phyloP scores from a whole-genome alignment of 2,113 vertebrate species.

The Microtus richardsoni region DNA sequence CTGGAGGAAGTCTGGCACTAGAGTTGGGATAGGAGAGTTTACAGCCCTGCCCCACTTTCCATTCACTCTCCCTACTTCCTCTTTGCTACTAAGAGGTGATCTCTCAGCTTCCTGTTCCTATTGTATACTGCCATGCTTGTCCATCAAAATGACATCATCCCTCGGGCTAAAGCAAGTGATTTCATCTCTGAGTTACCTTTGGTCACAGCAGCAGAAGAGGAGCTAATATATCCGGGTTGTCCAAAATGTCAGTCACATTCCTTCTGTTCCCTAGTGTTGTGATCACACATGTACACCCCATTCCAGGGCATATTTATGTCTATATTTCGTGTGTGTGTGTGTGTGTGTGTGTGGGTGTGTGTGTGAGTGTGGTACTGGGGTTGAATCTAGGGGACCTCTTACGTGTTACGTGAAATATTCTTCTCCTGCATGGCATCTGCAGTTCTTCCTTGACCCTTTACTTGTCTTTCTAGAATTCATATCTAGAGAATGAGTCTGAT shows the following conservation, averaged over 20 bases:
- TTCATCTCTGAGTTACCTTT: not conserved
- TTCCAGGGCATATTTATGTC: not conserved
- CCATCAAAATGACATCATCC: not conserved
- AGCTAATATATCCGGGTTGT: not conserved
- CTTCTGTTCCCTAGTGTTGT: not conserved
- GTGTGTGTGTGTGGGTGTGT: too few relatives aligned
- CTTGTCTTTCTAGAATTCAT: not conserved
- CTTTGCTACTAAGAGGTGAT: not conserved
- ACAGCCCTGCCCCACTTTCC: not conserved
- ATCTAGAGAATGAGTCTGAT: not conserved
- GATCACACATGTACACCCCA: not conserved
- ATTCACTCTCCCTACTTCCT: not conserved
- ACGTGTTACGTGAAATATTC: not conserved
- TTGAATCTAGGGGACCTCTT: not conserved
- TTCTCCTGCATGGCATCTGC: not conserved
- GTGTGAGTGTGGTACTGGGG: too few relatives aligned
- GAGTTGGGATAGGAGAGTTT: not conserved
- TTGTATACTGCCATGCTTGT: not conserved
- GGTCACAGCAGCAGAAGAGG: not conserved
- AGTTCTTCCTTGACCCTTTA: not conserved
- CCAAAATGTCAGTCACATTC: not conserved
- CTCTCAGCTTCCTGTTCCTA: not conserved
- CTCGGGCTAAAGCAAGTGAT: not conserved
- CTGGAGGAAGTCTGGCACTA: not conserved
- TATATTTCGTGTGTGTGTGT: too few relatives aligned